phyloP scores from a whole-genome alignment of 1,140 invertebrate species.

The Helicoverpa zea region DNA sequence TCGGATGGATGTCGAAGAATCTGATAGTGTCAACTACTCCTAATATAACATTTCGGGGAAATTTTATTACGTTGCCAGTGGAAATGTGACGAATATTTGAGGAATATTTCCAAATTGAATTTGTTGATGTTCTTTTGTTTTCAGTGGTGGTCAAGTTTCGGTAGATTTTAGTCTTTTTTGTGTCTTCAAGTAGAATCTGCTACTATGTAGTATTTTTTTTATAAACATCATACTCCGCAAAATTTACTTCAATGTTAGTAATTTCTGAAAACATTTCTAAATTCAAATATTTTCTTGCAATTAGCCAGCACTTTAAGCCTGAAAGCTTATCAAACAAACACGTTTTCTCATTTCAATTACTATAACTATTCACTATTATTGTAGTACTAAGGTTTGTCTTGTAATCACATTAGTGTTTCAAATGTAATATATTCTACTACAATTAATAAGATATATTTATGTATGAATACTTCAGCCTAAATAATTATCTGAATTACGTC shows the following conservation, averaged over 20 bases:
- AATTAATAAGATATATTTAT: neutral
- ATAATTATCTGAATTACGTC: constrained; percentile 12
- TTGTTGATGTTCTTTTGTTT: neutral
- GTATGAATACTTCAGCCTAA: neutral
- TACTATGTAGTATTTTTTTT: too few relatives aligned
- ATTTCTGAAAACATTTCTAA: too few relatives aligned
- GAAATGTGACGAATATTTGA: neutral
- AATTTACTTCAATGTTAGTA: too few relatives aligned
- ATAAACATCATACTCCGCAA: too few relatives aligned
- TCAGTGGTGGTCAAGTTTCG: neutral
- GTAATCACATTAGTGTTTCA: too few relatives aligned
- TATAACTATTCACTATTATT: too few relatives aligned
- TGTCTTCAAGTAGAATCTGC: too few relatives aligned
- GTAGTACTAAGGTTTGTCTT: too few relatives aligned
- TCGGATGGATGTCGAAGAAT: constrained; percentile 33
- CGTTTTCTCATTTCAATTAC: too few relatives aligned
- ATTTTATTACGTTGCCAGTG: neutral
- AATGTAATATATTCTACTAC: neutral
- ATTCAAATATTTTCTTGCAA: too few relatives aligned
- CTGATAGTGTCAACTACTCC: constrained; percentile 38
- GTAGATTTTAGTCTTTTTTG: neutral
- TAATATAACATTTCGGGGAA: constrained; percentile 27
- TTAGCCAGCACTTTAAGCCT: too few relatives aligned
- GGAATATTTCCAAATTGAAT: constrained; percentile 9
- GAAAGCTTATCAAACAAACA: too few relatives aligned